Conservation (phyloP, 1,140 invertebrate species). For the Temnothorax longispinosus region DNA sequence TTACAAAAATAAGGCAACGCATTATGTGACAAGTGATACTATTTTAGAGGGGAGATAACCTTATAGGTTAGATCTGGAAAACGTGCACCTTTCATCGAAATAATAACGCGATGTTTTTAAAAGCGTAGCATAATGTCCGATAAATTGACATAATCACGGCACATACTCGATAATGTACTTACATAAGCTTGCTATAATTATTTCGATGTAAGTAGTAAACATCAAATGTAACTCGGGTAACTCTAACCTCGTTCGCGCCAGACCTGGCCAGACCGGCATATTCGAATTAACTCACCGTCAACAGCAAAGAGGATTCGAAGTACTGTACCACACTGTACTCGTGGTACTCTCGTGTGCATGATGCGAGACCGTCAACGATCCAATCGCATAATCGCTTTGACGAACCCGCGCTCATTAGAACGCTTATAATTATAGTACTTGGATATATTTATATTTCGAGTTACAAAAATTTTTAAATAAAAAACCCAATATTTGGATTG, state of each 20-base stretch:
- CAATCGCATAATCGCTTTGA: neutral
- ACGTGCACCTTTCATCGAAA: neutral
- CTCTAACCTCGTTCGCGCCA: conserved; percentile 14
- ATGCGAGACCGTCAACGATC: neutral
- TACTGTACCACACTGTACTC: no score
- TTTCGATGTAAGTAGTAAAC: neutral
- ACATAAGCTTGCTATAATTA: neutral
- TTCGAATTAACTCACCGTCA: neutral
- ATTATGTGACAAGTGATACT: neutral
- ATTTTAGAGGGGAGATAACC: neutral
- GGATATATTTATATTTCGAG: neutral
- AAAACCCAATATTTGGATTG: neutral
- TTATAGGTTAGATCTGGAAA: conserved; percentile 18
- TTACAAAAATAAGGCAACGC: conserved; percentile 10
- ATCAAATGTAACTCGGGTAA: neutral
- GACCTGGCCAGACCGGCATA: conserved; percentile 27
- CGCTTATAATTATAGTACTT: neutral
- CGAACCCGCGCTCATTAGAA: neutral
- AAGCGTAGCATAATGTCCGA: neutral
- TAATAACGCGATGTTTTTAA: neutral
- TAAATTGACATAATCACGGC: neutral
- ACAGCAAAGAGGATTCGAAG: no score
- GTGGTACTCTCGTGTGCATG: neutral
- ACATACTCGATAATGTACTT: neutral
- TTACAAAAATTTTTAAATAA: neutral